Base-by-base conservation (phyloP, 2,797 vertebrate species). In the Manis javanica region DNA sequence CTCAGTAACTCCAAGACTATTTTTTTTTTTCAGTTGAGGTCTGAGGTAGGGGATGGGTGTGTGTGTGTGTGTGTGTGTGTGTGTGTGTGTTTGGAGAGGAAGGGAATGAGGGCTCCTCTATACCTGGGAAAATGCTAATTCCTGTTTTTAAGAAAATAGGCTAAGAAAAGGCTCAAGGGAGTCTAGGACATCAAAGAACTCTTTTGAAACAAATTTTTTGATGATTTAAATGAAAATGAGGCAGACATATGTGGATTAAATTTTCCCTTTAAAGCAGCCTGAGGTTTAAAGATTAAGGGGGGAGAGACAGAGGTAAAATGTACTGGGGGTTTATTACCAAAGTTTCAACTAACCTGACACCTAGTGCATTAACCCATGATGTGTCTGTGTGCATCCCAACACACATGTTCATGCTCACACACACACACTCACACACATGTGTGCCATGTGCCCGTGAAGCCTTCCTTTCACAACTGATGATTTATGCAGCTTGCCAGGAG, bases 401-500 rank as follows among this genome's bases (percentile, higher is more conserved):
- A 34, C 26, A 83, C 59, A n/a, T 5, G 72, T 5, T 74, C 24
- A 78, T 0, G 88, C 31, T 9, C 0, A 5, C 81, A 79, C 49
- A n/a, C n/a, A 63, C 12, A 85, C 39, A 59, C 39, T 10, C 37
- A 34, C 11, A 37, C 42, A 90, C 96, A 79, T 49, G n/a, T 14
- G 94, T 72, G 90, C 93, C 96, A 90, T 39, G 63, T 90, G 94
- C 93, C 64, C 53, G n/a, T 82, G 94, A 98, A 98, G 79, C 95
- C 91, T n/a, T 98, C 96, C 94, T 94, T 96, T 95, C 98, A 83
- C 96, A 91, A 95, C 71, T 81, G 96, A 97, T 98, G 98, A 99
- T 98, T 98, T 98, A 99, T 98, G 97, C 98, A 97, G 95, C 98
- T 98, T 98, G 96, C 98, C 98, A 98, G 97, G 95, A 97, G 86